Evolutionary conservation across 2,113 vertebrate species (phyloP).

Genomic region (Baryphthengus martii): DNA sequence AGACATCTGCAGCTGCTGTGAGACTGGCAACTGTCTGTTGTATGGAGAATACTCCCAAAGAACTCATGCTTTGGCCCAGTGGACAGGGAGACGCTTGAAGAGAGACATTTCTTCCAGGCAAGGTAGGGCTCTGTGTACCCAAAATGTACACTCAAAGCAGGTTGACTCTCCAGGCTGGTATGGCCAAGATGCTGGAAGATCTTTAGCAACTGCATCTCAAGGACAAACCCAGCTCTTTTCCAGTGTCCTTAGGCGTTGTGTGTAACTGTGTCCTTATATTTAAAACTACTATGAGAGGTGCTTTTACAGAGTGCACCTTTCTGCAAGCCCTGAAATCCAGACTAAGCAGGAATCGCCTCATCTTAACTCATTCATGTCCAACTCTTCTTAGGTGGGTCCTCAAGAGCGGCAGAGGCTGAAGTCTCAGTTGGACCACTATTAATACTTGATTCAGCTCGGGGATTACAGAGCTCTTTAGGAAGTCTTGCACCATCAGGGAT

Average conservation of each 20-base stretch:
- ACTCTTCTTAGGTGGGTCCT: not conserved
- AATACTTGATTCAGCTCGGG: not conserved
- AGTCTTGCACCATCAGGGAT: not conserved
- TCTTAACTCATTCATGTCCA: not conserved
- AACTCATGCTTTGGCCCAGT: not conserved
- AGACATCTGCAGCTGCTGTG: constrained; percentile 57
- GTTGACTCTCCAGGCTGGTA: no score
- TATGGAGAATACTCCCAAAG: not conserved
- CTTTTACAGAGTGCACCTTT: not conserved
- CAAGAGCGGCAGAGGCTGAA: not conserved
- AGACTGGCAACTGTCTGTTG: not conserved
- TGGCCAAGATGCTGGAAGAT: not conserved
- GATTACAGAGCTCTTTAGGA: not conserved
- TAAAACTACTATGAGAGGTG: not conserved
- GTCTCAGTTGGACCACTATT: constrained; percentile 8
- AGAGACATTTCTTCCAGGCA: not conserved
- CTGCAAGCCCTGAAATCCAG: not conserved
- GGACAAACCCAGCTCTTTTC: not conserved
- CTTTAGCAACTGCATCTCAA: not conserved
- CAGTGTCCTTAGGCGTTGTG: not conserved
- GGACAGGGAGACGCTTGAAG: not conserved
- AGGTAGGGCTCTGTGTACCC: not conserved
- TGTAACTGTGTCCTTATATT: not conserved
- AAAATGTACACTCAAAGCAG: not conserved
- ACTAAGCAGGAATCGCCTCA: not conserved